Conservation (phyloP, 2,113 vertebrate genomes). For the Pao palembangensis region DNA sequence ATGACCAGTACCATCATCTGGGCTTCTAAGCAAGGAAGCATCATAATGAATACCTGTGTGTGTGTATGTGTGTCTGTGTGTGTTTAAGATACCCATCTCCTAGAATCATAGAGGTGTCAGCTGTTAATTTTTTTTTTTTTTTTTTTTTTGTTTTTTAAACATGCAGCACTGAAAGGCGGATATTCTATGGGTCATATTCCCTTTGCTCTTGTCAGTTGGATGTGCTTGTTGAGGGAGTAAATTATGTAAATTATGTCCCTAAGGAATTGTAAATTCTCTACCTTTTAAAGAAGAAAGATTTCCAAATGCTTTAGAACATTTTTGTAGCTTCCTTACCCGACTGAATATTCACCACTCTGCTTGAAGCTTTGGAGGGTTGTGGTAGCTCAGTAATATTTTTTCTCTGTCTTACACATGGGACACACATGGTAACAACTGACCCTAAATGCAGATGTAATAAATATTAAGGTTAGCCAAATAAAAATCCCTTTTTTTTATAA, state of each 20-base stretch:
- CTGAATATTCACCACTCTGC: slow-evolving; percentile 47
- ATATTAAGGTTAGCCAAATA: no score
- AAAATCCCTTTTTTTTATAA: no score
- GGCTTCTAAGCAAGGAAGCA: slow-evolving; percentile 3
- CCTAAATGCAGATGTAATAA: no score
- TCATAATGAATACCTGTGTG: slow-evolving; percentile 45
- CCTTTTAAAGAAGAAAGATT: slow-evolving; percentile 31
- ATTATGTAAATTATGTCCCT: slow-evolving; percentile 5
- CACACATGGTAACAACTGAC: slow-evolving; percentile 1
- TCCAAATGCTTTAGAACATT: slow-evolving; percentile 42
- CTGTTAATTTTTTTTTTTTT: slow-evolving; percentile 18
- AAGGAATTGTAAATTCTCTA: not conserved
- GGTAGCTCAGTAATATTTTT: slow-evolving; percentile 3
- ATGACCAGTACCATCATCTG: not conserved
- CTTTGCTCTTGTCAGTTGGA: slow-evolving; percentile 4
- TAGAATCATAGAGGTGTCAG: slow-evolving; percentile 33
- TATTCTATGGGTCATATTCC: slow-evolving; percentile 8
- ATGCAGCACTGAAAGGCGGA: not conserved
- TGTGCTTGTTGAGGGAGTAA: not conserved
- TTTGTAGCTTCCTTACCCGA: slow-evolving; percentile 39
- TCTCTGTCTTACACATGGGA: slow-evolving; percentile 30
- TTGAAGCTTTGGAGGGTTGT: slow-evolving; percentile 27
- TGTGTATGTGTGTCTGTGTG: not conserved
- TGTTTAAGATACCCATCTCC: slow-evolving; percentile 37
- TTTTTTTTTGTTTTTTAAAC: no score